Evolutionary conservation across 1,140 invertebrate genomes (phyloP), one percentile per base, ranked within the genome.

Genomic region (Drosophila nannoptera): DNA sequence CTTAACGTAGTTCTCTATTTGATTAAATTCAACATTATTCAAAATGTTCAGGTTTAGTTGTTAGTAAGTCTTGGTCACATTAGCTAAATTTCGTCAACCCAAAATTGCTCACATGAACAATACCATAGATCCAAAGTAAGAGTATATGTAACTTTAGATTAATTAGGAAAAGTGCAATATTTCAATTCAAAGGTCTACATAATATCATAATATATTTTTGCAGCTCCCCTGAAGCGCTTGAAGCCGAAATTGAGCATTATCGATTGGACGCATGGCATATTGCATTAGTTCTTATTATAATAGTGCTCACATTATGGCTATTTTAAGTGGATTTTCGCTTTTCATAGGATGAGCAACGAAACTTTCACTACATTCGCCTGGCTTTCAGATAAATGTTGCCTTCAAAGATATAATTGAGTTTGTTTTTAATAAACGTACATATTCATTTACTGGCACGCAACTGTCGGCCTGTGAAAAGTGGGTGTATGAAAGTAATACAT

Each of bases 181-280:
- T 40, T n/a, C 11, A n/a, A n/a, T 42, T 42, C 0, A 42, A 42
- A 0, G 2, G 12, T 4, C 11, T 36, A 36, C 4, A 7, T 36
- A 36, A 36, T 36, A 36, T 4, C 35, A 6, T 7, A 36, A 36
- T 2, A 36, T 36, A 7, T 50, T 31, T 31, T 81, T 82, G 11
- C 63, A 89, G 88, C 66, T 73, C 87, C 88, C 8, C 22, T 87
- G 22, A 89, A 89, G 65, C 82, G 88, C 22, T 89, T 81, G 32
- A 89, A 90, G 61, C 89, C 89, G 4, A 73, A 87, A 53, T 42
- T 89, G 32, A 87, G 64, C 38, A 46, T 87, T 46, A 84, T 87
- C 33, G 88, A 90, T 77, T 89, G 87, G 81, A 76, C 87, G 46
- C 75, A 88, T 70, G 73, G 78, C 46, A 76, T 87, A 40, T 74